Base-by-base conservation (phyloP, 2,888 invertebrate species). In the Melieria crassipennis region DNA sequence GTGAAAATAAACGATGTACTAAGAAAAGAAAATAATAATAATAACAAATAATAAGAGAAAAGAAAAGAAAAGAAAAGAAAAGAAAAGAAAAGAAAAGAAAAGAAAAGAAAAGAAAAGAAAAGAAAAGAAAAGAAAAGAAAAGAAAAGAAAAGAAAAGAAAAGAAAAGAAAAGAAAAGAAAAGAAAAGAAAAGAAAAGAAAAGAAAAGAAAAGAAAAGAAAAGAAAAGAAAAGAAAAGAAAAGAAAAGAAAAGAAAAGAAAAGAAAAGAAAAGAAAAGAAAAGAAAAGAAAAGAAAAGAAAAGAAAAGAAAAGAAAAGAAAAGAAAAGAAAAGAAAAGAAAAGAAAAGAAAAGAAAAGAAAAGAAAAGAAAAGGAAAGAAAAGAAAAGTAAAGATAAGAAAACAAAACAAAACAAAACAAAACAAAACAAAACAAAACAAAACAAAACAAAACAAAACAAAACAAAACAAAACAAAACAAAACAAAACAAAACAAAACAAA, bases 21-120 rank as follows among this genome's bases (percentile, higher is more conserved):
- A n/a, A n/a, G n/a, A n/a, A n/a, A n/a, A n/a, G 30, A 30, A 30
- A 30, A 30, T 2, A 30, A 30, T 30, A 30, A 3, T 30, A 30
- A 30, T 61, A 67, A 67, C 52, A 67, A 67, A 52, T 50, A 61
- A 50, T 43, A 67, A 50, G 7, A 48, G 6, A 11, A 11, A 11
- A 57, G 46, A 50, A 67, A 50, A 52, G 5, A 16, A 43, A 64
- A n/a, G 43, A 13, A 52, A 52, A 16, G 52, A 30, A 52, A 67
- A 52, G 50, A 5, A n/a, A 50, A 45, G 7, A 43, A 58, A 50
- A 50, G 2, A 9, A 50, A 50, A 11, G 2, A 50, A 13, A n/a
- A 10, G 0, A 57, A 57, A 57, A 62, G 9, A 13, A 43, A 60
- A 9, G 62, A 52, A 1, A n/a, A 13, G 47, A 62, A 10, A 30